Percentiles rank a stretch among this genome's conserved stretches.
phyloP scores from a whole-genome alignment of 2,113 vertebrate genomes.

The Cavia aperea region DNA sequence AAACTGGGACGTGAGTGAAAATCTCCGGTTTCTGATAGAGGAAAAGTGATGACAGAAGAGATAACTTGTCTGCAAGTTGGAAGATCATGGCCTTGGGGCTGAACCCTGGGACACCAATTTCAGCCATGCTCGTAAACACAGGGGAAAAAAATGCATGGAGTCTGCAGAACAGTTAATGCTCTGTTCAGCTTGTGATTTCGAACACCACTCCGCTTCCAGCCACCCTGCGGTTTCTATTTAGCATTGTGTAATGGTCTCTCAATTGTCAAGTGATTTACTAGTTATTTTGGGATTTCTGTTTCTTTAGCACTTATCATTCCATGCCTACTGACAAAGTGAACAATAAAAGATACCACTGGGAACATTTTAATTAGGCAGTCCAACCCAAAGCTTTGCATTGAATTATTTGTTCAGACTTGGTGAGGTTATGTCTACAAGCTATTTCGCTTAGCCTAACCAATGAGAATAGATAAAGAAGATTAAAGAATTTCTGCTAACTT shows the following conservation, averaged over 20 bases:
- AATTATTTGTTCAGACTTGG: conserved; percentile 52
- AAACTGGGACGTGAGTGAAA: not conserved
- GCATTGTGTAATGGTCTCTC: conserved; percentile 49
- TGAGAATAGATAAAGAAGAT: conserved; percentile 46
- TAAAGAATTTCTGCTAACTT: conserved; percentile 45
- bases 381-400: conserved; percentile 46
- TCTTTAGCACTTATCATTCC: conserved; percentile 59
- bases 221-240: conserved; percentile 58
- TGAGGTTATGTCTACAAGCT: conserved; percentile 30
- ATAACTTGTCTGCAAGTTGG: conserved; percentile 12
- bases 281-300: conserved; percentile 67
- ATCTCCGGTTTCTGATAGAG: conserved; percentile 24
- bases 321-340: conserved; percentile 58
- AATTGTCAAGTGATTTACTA: conserved; percentile 64
- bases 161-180: conserved; percentile 56
- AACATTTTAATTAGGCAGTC: conserved; percentile 64
- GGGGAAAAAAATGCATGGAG: not conserved
- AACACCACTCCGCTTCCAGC: conserved; percentile 38
- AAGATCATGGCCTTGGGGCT: conserved; percentile 37
- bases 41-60: conserved; percentile 40
- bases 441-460: conserved; percentile 41
- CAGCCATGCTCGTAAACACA: not conserved
- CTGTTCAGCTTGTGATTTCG: conserved; percentile 55
- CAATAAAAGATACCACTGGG: conserved; percentile 60
- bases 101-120: conserved; percentile 36